Percentiles rank a stretch among this genome's conserved stretches.
phyloP scores from a whole-genome alignment of 1,140 invertebrate species.

The Pemphigus obesinymphae region DNA sequence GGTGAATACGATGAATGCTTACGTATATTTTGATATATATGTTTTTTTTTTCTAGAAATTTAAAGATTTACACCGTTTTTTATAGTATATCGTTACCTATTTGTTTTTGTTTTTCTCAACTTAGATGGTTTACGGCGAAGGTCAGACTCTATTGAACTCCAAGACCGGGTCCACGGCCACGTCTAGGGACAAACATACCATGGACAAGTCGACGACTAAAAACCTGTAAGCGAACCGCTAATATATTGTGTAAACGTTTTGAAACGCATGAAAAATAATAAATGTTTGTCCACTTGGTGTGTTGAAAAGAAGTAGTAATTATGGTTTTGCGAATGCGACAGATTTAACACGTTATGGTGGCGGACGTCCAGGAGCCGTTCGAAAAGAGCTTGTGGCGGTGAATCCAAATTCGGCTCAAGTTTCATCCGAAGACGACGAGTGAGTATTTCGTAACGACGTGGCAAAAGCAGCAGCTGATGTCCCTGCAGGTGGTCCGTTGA shows the following conservation, averaged over 20 bases:
- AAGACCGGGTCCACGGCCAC: neutral
- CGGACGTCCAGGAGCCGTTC: neutral
- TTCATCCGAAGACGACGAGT: neutral
- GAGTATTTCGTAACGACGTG: neutral
- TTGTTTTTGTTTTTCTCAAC: too few species aligned
- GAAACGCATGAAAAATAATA: neutral
- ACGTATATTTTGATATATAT: too few species aligned
- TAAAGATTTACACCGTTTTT: too few species aligned
- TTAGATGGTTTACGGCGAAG: neutral
- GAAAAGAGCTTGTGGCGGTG: neutral
- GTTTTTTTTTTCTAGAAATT: too few species aligned
- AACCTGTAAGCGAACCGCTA: conserved; percentile 3
- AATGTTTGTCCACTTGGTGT: neutral
- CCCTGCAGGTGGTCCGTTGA: too few species aligned
- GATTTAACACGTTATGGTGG: conserved; percentile 29
- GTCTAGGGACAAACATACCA: neutral
- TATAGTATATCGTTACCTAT: too few species aligned
- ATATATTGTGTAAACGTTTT: too few species aligned
- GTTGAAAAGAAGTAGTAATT: conserved; percentile 8
- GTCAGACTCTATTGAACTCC: neutral
- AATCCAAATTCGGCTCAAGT: neutral
- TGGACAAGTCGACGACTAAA: neutral
- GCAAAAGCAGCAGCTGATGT: too few species aligned
- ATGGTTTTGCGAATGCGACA: conserved; percentile 18
- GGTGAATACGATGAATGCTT: neutral